Base-by-base conservation (phyloP, 2,113 vertebrate genomes). In the Symphodus melops region DNA sequence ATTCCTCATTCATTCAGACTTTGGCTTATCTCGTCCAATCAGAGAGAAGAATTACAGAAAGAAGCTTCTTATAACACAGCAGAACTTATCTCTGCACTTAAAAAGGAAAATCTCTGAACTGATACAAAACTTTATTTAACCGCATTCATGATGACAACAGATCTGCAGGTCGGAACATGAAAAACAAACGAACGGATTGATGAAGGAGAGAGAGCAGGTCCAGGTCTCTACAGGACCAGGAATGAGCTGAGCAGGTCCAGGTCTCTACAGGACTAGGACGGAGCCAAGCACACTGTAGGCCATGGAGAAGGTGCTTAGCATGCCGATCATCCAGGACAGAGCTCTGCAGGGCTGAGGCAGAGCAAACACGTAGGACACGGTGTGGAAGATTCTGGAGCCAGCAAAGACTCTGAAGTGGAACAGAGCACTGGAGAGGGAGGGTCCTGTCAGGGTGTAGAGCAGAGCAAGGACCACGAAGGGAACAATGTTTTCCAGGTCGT, bases 401-500 rank as follows among this genome's bases (percentile, higher is more conserved):
- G 86, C 33, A 3, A 99, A 99, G 62, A 98, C 11, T 11, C 97
- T 92, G 94, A 96, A 99, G 75, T 97, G 96, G 62, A 97, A 84
- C 79, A 97, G 57, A 33, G 97, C 97, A 0, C 81, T 61, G 10
- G 90, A 92, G 5, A 95, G 93, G 0, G 95, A 89, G 0, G 96
- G 96, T 20, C 90, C 91, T 0, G 94, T 96, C 73, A 99, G 78
- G 4, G 95, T 72, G 0, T 97, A 99, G 36, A 99, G 86, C 9
- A 99, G 92, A 4, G 97, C 97, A 1, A 98, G 76, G 11, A 95
- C 68, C 14, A 97, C 28, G 28, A 98, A 99, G 0, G 97, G 97
- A 52, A 98, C n/a, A 0, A 98, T 91, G 39, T 96, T 99, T 79
- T 99, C 97, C 78, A 99, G 78, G 88, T 99, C 97, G n/a, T 99